Evolutionary conservation across 2,888 invertebrate species (phyloP).

Genomic region (Drosophila kuntzei): DNA sequence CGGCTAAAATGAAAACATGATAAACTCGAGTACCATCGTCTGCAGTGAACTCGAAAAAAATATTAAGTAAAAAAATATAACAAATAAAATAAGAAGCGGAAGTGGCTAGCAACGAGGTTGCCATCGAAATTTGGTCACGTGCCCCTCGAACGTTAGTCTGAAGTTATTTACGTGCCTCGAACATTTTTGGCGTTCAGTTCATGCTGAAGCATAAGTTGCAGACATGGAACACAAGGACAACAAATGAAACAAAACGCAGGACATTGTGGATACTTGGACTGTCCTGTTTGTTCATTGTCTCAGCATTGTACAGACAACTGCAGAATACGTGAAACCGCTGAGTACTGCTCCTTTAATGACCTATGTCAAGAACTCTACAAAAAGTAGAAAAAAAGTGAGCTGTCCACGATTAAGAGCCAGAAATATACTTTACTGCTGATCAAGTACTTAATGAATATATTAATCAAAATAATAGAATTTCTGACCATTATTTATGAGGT

Average conservation of each 20-base stretch:
- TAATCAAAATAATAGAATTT: not conserved
- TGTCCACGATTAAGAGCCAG: not conserved
- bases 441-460: not conserved
- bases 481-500: not conserved
- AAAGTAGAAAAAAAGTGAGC: not conserved
- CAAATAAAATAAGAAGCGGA: slow-evolving; percentile 5
- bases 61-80: not conserved
- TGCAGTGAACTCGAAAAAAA: slow-evolving; percentile 9
- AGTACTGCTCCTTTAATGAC: slow-evolving; percentile 67
- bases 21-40: slow-evolving; percentile 59
- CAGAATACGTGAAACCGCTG: slow-evolving; percentile 62
- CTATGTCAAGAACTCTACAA: not conserved
- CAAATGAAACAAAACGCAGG: not conserved
- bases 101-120: slow-evolving; percentile 55
- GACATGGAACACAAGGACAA: slow-evolving; percentile 27
- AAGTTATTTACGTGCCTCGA: slow-evolving; percentile 77
- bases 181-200: slow-evolving; percentile 75
- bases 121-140: slow-evolving; percentile 78
- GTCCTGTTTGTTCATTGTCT: slow-evolving; percentile 52
- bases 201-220: slow-evolving; percentile 52
- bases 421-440: not conserved
- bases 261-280: slow-evolving; percentile 45
- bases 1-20: slow-evolving; percentile 70
- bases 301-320: slow-evolving; percentile 50
- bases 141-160: slow-evolving; percentile 52